Base-by-base conservation (phyloP, 2,888 invertebrate genomes). In the Peribatodes rhomboidaria region DNA sequence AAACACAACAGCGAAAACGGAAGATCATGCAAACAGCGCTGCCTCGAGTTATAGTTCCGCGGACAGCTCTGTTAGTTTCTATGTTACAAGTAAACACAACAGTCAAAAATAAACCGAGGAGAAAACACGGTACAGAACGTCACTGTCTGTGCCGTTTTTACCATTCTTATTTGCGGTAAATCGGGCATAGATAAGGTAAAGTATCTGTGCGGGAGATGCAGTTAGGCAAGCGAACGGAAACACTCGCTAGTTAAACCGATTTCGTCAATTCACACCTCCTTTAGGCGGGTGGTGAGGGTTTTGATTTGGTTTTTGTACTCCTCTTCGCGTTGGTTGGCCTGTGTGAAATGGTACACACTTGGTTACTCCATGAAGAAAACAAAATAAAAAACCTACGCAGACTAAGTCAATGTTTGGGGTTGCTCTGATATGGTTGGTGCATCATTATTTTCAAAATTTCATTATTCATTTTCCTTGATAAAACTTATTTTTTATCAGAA, bases 301-400 rank as follows among this genome's bases (percentile, higher is more conserved):
- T 99, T 99, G 96, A 99, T 99, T 96, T 99, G 99, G 94, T 98
- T 98, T 96, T 99, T 99, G 97, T 99, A 99, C 94, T 98, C 98
- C 95, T 99, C 99, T 94, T 99, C 99, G 88, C 99, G 98, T 96
- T 99, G 98, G 95, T 98, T 98, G 95, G 99, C 99, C 98, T 99
- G 91, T 84, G 77, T 85, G 75, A 79, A 91, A 92, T 76, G 73
- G 77, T 79, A 65, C 65, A 82, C 75, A 78, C 76, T 80, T 74
- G 69, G 79, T 87, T 84, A 87, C 78, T 82, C 69, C 70, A 47
- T 53, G 13, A 16, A 10, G 11, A 31, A 57, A 7, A 52, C 18
- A 42, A 54, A 52, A 16, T 2, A 22, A 20, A 50, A 35, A 20
- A 42, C 14, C 46, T 42, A 58, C 9, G 33, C 14, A 27, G 14